Percentiles rank a stretch among this genome's conserved stretches.
Conservation (phyloP, 2,113 vertebrate species). For the Verasper variegatus region DNA sequence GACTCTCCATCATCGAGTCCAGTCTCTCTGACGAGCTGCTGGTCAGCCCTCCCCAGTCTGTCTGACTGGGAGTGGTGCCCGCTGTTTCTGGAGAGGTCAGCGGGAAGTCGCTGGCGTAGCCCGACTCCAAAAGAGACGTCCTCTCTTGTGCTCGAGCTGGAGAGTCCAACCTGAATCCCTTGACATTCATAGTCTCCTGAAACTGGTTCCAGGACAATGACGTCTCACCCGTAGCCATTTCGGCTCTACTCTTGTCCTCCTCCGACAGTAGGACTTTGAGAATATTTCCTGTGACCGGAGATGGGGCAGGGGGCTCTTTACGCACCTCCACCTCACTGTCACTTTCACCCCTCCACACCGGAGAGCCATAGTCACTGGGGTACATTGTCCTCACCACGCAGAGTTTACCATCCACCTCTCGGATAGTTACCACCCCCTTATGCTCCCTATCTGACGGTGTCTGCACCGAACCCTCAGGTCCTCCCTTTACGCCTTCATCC, state of each 20-base stretch:
- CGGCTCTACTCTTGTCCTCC: conserved; percentile 9
- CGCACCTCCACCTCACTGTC: conserved; percentile 67
- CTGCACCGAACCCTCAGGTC: neutral
- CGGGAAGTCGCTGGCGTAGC: conserved; percentile 83
- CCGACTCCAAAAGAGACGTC: conserved; percentile 73
- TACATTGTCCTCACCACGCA: conserved; percentile 84
- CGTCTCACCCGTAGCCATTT: neutral
- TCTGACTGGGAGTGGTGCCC: conserved; percentile 77
- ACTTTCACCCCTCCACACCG: conserved; percentile 69
- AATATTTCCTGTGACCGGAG: conserved; percentile 52
- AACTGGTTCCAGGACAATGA: neutral
- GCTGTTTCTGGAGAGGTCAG: conserved; percentile 81
- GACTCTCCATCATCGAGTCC: conserved; percentile 80
- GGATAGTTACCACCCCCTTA: conserved; percentile 82
- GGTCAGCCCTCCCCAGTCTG: conserved; percentile 78
- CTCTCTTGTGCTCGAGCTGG: conserved; percentile 32
- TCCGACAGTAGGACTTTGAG: conserved; percentile 64
- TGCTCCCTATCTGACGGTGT: conserved; percentile 46
- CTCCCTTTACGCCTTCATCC: neutral
- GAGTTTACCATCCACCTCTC: conserved; percentile 81
- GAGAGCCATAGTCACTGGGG: conserved; percentile 81
- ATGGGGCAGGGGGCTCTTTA: conserved; percentile 46
- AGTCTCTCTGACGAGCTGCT: conserved; percentile 81
- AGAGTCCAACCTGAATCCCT: conserved; percentile 58
- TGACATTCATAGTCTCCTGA: conserved; percentile 15